Evolutionary conservation across 2,888 invertebrate genomes (phyloP).

Genomic region (Mythimna impura): DNA sequence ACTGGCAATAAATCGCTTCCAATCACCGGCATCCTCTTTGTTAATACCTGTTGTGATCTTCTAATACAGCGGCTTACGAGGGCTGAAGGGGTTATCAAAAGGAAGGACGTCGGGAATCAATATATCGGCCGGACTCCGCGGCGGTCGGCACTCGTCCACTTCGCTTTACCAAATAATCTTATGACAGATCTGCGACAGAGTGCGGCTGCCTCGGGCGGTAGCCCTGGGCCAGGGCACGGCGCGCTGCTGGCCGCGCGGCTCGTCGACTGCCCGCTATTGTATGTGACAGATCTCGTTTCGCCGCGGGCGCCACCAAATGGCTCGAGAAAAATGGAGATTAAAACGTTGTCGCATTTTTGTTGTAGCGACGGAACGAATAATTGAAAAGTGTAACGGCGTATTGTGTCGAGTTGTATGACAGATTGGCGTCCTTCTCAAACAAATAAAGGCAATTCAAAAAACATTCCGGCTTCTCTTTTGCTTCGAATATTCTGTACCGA

Average conservation of each 20-base stretch:
- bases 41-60: conserved; percentile 43
- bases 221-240: neutral
- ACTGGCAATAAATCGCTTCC: conserved; percentile 44
- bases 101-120: conserved; percentile 58
- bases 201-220: conserved; percentile 9
- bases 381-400: conserved; percentile 39
- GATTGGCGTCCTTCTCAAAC: conserved; percentile 6
- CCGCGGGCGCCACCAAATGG: conserved; percentile 52
- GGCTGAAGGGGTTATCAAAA: conserved; percentile 59
- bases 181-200: conserved; percentile 48
- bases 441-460: conserved; percentile 19
- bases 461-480: neutral
- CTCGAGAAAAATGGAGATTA: conserved; percentile 58
- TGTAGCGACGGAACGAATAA: conserved; percentile 29
- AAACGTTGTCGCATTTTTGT: conserved; percentile 47
- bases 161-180: conserved; percentile 52
- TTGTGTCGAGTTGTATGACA: conserved; percentile 24
- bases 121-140: conserved; percentile 40
- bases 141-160: conserved; percentile 15
- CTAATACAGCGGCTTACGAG: conserved; percentile 49
- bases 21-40: conserved; percentile 51
- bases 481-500: neutral
- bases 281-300: conserved; percentile 60
- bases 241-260: conserved; percentile 17
- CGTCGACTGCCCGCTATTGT: conserved; percentile 39